Percentiles rank a stretch among this genome's conserved stretches.
Evolutionary conservation across 2,797 vertebrate species (phyloP).

Genomic region (Micromesistius poutassou): DNA sequence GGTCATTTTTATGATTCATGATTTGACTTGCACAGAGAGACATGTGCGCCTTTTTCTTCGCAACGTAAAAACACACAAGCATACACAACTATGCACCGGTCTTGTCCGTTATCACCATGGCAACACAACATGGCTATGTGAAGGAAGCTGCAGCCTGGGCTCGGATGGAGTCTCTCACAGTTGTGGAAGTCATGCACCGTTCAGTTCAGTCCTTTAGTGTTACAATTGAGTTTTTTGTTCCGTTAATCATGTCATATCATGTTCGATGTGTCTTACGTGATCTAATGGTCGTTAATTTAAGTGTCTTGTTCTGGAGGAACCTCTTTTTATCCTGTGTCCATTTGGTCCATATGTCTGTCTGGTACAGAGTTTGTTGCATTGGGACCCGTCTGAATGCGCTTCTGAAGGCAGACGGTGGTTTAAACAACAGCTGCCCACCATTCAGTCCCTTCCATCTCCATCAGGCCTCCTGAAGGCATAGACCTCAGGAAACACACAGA

Average conservation of each 20-base stretch:
- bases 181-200: neutral
- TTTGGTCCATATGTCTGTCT: neutral
- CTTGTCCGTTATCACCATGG: conserved; percentile 49
- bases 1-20: neutral
- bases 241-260: conserved; percentile 6
- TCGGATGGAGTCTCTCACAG: conserved; percentile 21
- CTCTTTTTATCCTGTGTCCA: neutral
- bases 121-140: conserved; percentile 41
- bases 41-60: neutral
- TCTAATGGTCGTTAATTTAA: neutral
- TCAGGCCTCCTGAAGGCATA: neutral
- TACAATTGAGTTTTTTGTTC: neutral
- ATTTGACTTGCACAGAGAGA: neutral
- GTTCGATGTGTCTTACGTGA: neutral
- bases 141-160: conserved; percentile 16
- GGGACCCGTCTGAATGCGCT: neutral
- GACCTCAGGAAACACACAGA: neutral
- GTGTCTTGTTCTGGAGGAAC: neutral
- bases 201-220: neutral
- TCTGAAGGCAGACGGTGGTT: conserved; percentile 6
- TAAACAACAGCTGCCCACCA: neutral
- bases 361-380: neutral
- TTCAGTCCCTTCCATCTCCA: neutral
- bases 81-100: conserved; percentile 5
- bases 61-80: neutral